Percentiles rank a stretch among this genome's conserved stretches.
phyloP scores from a whole-genome alignment of 2,113 vertebrate genomes.

The Polyodon spathula region DNA sequence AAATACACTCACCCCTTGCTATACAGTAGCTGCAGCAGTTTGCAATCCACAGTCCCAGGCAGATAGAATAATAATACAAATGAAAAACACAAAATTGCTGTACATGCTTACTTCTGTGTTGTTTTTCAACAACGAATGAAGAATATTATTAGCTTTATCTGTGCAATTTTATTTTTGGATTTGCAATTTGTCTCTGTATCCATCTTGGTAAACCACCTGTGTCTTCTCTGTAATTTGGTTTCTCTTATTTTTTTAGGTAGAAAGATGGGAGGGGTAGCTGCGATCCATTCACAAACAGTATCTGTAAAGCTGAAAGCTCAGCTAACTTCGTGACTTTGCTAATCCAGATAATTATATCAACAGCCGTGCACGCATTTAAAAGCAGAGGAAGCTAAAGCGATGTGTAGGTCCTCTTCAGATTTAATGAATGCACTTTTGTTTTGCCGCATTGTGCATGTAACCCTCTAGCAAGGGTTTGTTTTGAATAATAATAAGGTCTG shows the following conservation, averaged over 20 bases:
- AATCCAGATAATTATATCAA: not conserved
- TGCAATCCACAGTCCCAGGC: slow-evolving; percentile 18
- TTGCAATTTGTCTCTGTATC: no score
- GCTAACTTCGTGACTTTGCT: not conserved
- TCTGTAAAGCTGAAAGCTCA: not conserved
- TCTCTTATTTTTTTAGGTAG: no score
- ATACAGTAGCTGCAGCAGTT: slow-evolving; percentile 15
- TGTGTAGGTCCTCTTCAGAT: not conserved
- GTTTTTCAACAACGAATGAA: no score
- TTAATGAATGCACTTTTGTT: not conserved
- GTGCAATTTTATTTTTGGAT: no score
- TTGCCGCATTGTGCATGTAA: not conserved
- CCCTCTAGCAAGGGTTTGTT: not conserved
- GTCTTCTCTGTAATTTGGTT: no score
- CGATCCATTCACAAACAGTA: not conserved
- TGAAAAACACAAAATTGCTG: no score
- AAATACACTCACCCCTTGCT: slow-evolving; percentile 13
- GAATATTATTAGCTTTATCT: no score
- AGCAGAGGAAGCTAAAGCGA: not conserved
- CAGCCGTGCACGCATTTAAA: not conserved
- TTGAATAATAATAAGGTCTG: no score
- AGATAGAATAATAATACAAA: no score
- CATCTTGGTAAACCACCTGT: no score
- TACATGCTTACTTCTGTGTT: no score
- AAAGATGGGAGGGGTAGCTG: no score